Conservation (phyloP, 1,140 invertebrate genomes). For the Euwallacea fornicatus region DNA sequence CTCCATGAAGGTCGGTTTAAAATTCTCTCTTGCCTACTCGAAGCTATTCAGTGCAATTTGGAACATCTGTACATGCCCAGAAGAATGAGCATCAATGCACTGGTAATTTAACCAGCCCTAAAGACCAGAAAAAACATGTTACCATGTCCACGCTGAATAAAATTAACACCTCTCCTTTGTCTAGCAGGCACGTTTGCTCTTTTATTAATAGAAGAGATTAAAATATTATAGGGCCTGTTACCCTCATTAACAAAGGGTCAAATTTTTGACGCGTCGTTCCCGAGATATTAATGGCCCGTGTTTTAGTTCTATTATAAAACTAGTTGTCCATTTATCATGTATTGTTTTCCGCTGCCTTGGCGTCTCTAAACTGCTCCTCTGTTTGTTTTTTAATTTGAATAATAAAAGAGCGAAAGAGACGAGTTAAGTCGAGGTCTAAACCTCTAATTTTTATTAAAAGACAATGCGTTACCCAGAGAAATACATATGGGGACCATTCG, state of each 20-base stretch:
- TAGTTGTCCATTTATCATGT: constrained; percentile 42
- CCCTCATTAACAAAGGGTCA: constrained; percentile 41
- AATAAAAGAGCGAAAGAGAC: background rate
- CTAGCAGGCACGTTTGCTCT: constrained; percentile 30
- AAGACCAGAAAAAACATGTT: constrained; percentile 9
- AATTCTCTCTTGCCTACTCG: too few relatives aligned
- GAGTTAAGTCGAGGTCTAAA: background rate
- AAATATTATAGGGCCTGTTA: constrained; percentile 36
- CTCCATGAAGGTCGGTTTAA: too few relatives aligned
- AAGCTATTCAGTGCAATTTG: too few relatives aligned
- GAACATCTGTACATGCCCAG: too few relatives aligned
- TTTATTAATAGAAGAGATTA: constrained; percentile 35
- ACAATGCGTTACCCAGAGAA: too few relatives aligned
- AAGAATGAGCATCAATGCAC: too few relatives aligned
- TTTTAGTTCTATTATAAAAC: constrained; percentile 25
- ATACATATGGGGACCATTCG: too few relatives aligned
- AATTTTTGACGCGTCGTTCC: constrained; percentile 37
- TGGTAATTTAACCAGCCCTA: too few relatives aligned
- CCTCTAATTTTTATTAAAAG: background rate
- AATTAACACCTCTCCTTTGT: constrained; percentile 32
- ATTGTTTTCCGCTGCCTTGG: constrained; percentile 31
- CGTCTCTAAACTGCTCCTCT: constrained; percentile 8
- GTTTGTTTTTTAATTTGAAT: constrained; percentile 12
- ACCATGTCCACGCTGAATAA: constrained; percentile 30
- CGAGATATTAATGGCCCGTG: constrained; percentile 37